phyloP scores from a whole-genome alignment of 2,888 invertebrate genomes.

The Trachelus tabidus region DNA sequence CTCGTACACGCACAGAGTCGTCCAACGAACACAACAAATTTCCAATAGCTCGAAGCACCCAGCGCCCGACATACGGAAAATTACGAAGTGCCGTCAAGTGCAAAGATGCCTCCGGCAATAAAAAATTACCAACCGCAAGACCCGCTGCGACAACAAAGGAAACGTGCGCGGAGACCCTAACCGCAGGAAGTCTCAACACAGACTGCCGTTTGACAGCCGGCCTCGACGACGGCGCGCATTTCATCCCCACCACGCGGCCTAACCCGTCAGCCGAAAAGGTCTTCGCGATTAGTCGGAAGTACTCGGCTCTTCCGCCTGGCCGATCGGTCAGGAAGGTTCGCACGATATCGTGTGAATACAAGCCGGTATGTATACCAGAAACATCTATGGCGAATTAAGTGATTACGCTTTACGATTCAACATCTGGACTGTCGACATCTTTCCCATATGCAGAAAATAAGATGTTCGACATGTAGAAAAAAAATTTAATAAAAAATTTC shows the following conservation, averaged over 20 bases:
- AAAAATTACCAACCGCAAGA: background rate
- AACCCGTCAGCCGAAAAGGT: background rate
- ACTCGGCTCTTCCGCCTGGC: background rate
- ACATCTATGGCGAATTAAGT: background rate
- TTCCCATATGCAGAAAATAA: background rate
- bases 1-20: background rate
- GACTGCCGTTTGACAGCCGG: slow-evolving; percentile 33
- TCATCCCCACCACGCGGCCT: slow-evolving; percentile 19
- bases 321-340: background rate
- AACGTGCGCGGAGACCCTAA: background rate
- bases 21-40: background rate
- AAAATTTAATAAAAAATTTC: background rate
- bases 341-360: background rate
- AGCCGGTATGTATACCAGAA: background rate
- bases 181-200: background rate
- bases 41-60: background rate
- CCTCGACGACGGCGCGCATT: slow-evolving; percentile 33
- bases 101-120: background rate
- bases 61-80: background rate
- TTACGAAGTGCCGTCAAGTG: background rate
- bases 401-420: background rate
- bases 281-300: background rate
- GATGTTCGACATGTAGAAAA: background rate
- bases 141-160: background rate
- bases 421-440: background rate